Evolutionary conservation across 2,888 invertebrate species (phyloP).

Genomic region (Acrocyrtus sp.): DNA sequence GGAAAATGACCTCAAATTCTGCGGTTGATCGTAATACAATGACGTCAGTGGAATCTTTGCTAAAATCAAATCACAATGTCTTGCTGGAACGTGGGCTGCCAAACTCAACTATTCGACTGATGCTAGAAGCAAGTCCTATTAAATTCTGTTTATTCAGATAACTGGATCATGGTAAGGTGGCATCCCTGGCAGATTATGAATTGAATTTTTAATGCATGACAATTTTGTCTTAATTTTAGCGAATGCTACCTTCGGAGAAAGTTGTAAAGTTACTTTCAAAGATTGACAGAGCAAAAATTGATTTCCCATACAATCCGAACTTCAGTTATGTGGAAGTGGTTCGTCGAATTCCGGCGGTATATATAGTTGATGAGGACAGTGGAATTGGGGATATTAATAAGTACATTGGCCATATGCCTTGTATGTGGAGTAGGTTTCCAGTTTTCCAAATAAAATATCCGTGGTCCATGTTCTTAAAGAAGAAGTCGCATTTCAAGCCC

Average conservation of each 20-base stretch:
- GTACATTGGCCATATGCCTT: slow-evolving; percentile 31
- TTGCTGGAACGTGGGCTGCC: slow-evolving; percentile 34
- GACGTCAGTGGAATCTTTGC: slow-evolving; percentile 31
- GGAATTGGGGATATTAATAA: slow-evolving; percentile 11
- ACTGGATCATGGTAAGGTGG: too few species aligned
- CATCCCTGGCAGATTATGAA: background rate
- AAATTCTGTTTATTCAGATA: too few species aligned
- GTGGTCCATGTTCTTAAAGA: slow-evolving; percentile 42
- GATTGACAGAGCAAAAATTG: background rate
- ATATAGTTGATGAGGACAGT: slow-evolving; percentile 49
- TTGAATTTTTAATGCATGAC: background rate
- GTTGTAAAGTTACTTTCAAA: background rate
- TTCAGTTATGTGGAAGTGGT: slow-evolving; percentile 8
- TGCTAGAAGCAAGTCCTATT: slow-evolving; percentile 22
- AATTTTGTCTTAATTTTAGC: background rate
- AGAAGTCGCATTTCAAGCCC: slow-evolving; percentile 12
- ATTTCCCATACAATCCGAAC: background rate
- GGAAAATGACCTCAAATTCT: slow-evolving; percentile 27
- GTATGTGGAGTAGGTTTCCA: slow-evolving; percentile 22
- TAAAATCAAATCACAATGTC: slow-evolving; percentile 27
- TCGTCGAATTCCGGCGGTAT: slow-evolving; percentile 11
- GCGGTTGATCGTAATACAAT: slow-evolving; percentile 23
- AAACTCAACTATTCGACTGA: slow-evolving; percentile 33
- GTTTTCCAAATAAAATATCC: slow-evolving; percentile 33
- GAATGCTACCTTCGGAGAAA: background rate